phyloP scores from a whole-genome alignment of 2,113 vertebrate species.

The Xiphophorus hellerii region DNA sequence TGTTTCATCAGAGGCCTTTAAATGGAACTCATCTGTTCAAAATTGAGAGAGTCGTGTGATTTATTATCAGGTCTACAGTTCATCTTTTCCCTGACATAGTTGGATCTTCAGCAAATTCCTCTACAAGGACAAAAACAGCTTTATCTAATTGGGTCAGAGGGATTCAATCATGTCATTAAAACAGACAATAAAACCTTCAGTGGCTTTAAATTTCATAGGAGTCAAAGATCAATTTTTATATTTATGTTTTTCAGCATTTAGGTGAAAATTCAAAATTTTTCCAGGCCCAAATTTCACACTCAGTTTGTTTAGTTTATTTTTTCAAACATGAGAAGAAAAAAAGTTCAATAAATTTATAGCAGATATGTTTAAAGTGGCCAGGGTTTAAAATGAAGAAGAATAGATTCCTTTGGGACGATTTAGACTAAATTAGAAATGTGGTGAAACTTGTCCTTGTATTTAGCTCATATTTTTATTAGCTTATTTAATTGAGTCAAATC shows the following conservation, averaged over 20 bases:
- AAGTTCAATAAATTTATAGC: not conserved
- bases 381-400: not conserved
- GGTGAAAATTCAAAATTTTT: too few species aligned
- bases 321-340: not conserved
- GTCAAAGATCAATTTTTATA: too few species aligned
- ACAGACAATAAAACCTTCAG: conserved; percentile 5
- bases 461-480: too few species aligned
- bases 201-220: not conserved
- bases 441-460: too few species aligned
- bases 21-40: not conserved
- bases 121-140: not conserved
- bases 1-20: not conserved
- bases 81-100: conserved; percentile 23
- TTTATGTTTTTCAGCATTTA: too few species aligned
- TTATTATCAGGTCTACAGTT: not conserved
- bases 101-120: conserved; percentile 2
- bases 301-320: not conserved
- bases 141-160: conserved; percentile 16
- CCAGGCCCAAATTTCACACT: not conserved
- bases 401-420: too few species aligned
- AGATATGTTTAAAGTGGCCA: not conserved
- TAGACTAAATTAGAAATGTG: too few species aligned
- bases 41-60: not conserved
- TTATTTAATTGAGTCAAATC: too few species aligned
- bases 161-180: conserved; percentile 11